Evolutionary conservation across 2,888 invertebrate genomes (phyloP), one percentile per base, ranked within the genome.

Genomic region (Nomada fabriciana): DNA sequence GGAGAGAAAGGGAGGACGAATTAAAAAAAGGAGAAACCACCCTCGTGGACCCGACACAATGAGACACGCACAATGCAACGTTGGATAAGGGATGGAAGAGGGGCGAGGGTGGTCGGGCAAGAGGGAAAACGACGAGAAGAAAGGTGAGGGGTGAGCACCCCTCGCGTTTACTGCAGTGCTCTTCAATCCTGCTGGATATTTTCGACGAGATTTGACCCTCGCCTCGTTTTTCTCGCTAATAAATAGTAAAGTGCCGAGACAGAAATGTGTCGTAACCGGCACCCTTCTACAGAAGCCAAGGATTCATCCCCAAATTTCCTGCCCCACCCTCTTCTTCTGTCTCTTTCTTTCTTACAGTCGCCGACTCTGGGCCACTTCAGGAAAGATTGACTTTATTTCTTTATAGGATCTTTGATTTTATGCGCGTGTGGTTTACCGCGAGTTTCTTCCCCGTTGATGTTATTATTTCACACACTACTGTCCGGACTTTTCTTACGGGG

Each of bases 161-260:
- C 76, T 59, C 43, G 64, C 80, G 60, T 68, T 82, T 84, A 79
- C 81, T 53, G 76, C 82, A 82, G 82, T 67, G 78, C 84, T 81
- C 79, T 72, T 87, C 83, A 80, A 88, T 83, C 79, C 81, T 7
- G 42, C 59, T 75, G 83, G 83, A 88, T 85, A 82, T 85, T 86
- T 77, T 84, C 80, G 76, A 87, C 89, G 81, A 76, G 88, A 75
- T 88, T 88, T 84, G 77, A 88, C 84, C 87, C 88, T 73, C 83
- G 73, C 70, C 70, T 68, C 81, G 72, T 47, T 65, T 57, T 55
- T 55, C 73, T 60, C 73, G 78, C 76, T 84, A 84, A 87, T 88
- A 87, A 87, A 87, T 88, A 84, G 85, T 87, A 82, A 86, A 75
- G 60, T 36, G 50, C 43, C 55, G 57, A 59, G 68, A 75, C 74